Conservation (phyloP, 1,140 invertebrate genomes). For the Akabosia matsudoensis region DNA sequence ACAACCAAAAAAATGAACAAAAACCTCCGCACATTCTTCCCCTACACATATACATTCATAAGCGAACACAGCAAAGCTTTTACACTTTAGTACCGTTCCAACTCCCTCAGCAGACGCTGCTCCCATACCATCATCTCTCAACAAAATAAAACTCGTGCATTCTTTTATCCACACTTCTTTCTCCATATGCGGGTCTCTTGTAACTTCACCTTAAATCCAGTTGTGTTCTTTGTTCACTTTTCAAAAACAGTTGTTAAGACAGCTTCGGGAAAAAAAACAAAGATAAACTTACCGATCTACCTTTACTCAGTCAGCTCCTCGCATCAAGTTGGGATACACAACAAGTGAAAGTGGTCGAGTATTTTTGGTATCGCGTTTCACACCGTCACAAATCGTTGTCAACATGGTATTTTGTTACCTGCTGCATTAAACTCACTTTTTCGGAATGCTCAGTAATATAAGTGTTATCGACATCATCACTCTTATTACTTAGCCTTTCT, state of each 20-base stretch:
- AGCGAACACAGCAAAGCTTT: neutral
- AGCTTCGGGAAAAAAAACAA: neutral
- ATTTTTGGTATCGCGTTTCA: neutral
- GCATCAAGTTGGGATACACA: slow-evolving; percentile 14
- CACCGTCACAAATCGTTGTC: neutral
- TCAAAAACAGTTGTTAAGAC: neutral
- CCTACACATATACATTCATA: neutral
- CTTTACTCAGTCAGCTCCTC: slow-evolving; percentile 6
- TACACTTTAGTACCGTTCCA: neutral
- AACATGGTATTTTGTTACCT: neutral
- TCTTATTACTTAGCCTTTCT: neutral
- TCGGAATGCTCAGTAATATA: no score
- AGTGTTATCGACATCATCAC: no score
- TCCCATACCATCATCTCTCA: neutral
- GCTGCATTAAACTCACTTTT: no score
- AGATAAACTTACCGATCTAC: no score
- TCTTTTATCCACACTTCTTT: no score
- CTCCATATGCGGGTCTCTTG: no score
- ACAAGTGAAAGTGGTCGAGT: neutral
- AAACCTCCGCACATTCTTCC: neutral
- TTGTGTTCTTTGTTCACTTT: no score
- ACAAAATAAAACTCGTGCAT: no score
- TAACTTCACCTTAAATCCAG: no score
- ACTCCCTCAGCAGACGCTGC: neutral
- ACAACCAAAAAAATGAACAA: neutral